Conservation (phyloP, 30 jellyfish, hydroid and myxozoan species). For the Aurelia sp. region DNA sequence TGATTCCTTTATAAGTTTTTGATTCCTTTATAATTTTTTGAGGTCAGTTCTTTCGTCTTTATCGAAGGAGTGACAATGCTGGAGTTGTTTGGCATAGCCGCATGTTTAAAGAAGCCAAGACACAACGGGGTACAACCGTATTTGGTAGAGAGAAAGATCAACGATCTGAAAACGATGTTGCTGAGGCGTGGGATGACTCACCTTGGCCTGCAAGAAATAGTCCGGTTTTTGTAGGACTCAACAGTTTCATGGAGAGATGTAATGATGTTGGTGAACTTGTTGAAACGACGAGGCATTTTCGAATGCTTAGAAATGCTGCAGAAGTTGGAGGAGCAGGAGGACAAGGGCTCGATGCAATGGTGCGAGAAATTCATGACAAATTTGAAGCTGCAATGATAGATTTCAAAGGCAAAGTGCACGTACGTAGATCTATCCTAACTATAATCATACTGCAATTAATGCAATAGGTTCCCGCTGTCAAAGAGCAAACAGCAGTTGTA, state of each 20-base stretch:
- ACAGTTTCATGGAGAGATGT: slow-evolving; percentile 84
- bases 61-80: slow-evolving; percentile 51
- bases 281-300: slow-evolving; percentile 73
- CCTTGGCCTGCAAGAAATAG: slow-evolving; percentile 91
- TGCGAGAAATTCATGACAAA: slow-evolving; percentile 65
- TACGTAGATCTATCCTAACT: background rate
- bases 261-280: slow-evolving; percentile 82
- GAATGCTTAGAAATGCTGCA: slow-evolving; percentile 67
- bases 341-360: slow-evolving; percentile 73
- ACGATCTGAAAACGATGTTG: slow-evolving; percentile 15
- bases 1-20: too few species aligned
- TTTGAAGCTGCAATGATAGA: slow-evolving; percentile 61
- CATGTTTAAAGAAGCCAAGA: slow-evolving; percentile 58
- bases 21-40: too few species aligned
- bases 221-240: slow-evolving; percentile 61
- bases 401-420: slow-evolving; percentile 72
- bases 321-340: slow-evolving; percentile 88
- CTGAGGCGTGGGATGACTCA: slow-evolving; percentile 71
- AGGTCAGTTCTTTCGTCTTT: background rate
- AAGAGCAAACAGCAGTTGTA: too few species aligned
- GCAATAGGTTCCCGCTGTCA: too few species aligned
- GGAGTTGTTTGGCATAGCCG: slow-evolving; percentile 90
- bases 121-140: slow-evolving; percentile 65
- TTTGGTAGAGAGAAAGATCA: slow-evolving; percentile 61
- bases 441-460: too few species aligned